A percentile compares a stretch with the other conserved stretches of the same genome.
Conservation (phyloP, 2,797 vertebrate species). For the Hypotaenidia philippensis region DNA sequence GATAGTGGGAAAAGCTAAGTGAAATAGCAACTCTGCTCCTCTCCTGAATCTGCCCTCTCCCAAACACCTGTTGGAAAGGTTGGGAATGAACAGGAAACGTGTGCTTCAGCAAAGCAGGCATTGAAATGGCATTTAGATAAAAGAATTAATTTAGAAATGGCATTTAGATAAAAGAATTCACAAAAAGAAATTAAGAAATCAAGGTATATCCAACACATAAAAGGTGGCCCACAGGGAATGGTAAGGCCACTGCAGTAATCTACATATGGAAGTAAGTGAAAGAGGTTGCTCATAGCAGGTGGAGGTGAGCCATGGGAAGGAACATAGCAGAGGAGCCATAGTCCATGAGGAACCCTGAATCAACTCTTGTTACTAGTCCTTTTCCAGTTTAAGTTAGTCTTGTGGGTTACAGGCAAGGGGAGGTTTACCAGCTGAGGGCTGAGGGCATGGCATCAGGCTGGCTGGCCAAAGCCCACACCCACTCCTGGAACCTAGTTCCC, state of each 20-base stretch:
- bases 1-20: neutral
- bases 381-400: neutral
- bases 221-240: neutral
- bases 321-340: neutral
- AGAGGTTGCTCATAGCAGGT: neutral
- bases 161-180: neutral
- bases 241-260: neutral
- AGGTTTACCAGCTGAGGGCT: neutral
- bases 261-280: neutral
- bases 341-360: neutral
- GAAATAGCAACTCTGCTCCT: neutral
- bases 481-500: neutral
- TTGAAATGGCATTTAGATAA: neutral
- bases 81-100: neutral
- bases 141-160: neutral
- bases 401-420: neutral
- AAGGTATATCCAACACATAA: neutral
- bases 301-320: neutral
- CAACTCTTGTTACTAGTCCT: neutral
- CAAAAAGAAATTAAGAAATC: neutral
- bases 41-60: neutral
- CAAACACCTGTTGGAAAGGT: neutral
- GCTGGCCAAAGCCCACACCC: neutral
- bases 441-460: neutral
- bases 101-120: neutral